These are phyloP conservation scores for Cariama cristata DNA, from an alignment of 2,113 vertebrate genomes.

Conservation along the genomic window DNA sequence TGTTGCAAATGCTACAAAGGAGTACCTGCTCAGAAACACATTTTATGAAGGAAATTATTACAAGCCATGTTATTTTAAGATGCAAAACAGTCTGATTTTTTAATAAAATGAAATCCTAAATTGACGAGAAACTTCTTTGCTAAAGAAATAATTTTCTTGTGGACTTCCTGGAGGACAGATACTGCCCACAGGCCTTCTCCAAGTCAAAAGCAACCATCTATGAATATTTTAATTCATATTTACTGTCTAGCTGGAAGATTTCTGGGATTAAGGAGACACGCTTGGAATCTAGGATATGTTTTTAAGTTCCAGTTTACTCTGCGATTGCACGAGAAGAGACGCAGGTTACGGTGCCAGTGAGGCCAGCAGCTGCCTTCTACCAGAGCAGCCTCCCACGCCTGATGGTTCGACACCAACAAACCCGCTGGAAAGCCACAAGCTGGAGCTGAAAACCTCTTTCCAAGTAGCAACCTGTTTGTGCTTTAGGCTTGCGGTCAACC, in stretches of 20 bases:
- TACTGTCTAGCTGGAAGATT: background rate
- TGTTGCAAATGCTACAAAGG: background rate
- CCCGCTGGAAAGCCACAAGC: rapidly evolving
- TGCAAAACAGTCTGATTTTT: background rate
- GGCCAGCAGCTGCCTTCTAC: background rate
- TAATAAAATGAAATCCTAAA: background rate
- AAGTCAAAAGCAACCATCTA: background rate
- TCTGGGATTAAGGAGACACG: slow-evolving; percentile 9
- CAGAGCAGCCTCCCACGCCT: background rate
- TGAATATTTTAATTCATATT: background rate
- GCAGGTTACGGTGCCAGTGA: rapidly evolving
- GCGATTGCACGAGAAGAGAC: background rate
- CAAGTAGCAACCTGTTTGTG: rapidly evolving
- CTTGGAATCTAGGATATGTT: slow-evolving; percentile 3
- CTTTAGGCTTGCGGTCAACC: background rate
- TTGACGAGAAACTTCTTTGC: background rate
- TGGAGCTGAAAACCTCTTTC: background rate
- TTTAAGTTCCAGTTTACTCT: background rate
- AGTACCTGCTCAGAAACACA: background rate
- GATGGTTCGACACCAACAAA: background rate
- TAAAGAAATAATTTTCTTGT: background rate
- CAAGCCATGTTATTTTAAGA: background rate
- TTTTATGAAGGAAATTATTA: background rate
- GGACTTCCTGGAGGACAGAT: background rate
- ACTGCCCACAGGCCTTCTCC: background rate